Conservation (phyloP, 2,888 invertebrate species). For the Watsonalla cultraria region DNA sequence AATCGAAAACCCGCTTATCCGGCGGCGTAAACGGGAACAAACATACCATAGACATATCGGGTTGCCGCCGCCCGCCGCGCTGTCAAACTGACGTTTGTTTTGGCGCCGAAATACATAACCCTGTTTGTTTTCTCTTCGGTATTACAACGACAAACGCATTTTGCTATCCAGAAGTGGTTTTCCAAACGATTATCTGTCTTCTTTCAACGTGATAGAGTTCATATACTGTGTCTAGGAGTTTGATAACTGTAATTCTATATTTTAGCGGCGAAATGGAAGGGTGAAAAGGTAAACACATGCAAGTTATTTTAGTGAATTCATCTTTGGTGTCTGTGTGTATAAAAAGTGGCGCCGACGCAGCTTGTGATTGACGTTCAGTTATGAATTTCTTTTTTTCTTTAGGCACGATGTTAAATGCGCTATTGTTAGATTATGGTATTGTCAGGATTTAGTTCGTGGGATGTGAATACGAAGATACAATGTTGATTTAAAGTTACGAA, state of each 20-base stretch:
- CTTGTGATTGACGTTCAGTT: conserved; percentile 63
- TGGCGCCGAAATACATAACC: conserved; percentile 77
- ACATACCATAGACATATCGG: conserved; percentile 66
- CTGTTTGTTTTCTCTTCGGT: conserved; percentile 75
- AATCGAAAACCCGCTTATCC: conserved; percentile 73
- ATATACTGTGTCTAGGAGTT: conserved; percentile 41
- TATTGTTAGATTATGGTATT: background rate
- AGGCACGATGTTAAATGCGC: conserved; percentile 9
- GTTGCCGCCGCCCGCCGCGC: conserved; percentile 76
- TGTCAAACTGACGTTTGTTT: conserved; percentile 78
- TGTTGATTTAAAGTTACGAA: too few species aligned
- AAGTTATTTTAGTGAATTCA: conserved; percentile 74
- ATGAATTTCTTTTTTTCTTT: conserved; percentile 42
- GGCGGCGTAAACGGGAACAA: conserved; percentile 69
- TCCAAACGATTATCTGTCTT: conserved; percentile 36
- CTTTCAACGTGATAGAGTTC: conserved; percentile 18
- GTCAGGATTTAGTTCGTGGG: background rate
- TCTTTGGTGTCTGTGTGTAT: conserved; percentile 61
- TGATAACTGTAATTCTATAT: conserved; percentile 67
- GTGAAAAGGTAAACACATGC: conserved; percentile 73
- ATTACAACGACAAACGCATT: conserved; percentile 48
- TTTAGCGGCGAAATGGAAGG: conserved; percentile 73
- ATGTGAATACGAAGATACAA: background rate
- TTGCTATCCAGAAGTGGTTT: conserved; percentile 19
- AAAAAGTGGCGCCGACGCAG: conserved; percentile 67